Conservation (phyloP, 2,113 vertebrate genomes). For the Shinisaurus crocodilurus region DNA sequence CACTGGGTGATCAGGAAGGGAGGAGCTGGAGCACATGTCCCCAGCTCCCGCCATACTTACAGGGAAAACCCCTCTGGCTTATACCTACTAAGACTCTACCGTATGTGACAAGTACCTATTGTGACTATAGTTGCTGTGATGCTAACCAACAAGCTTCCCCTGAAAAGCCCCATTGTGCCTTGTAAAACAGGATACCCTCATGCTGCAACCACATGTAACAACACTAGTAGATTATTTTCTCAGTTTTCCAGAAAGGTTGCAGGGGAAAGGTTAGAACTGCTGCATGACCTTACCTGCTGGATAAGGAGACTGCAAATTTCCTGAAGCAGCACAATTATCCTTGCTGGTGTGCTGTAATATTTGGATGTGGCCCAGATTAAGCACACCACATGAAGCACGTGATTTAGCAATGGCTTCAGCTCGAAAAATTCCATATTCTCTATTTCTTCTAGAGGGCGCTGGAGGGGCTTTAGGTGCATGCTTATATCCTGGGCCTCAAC, state of each 20-base stretch:
- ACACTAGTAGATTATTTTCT: background rate
- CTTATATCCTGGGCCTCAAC: conserved; percentile 86
- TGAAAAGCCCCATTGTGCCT: background rate
- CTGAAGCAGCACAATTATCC: conserved; percentile 87
- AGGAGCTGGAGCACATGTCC: too few relatives aligned
- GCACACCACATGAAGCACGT: conserved; percentile 88
- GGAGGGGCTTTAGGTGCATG: conserved; percentile 82
- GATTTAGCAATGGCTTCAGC: conserved; percentile 78
- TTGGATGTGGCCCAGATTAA: conserved; percentile 87
- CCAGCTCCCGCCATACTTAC: too few relatives aligned
- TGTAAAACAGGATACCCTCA: background rate
- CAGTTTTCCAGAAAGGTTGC: background rate
- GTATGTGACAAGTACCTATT: too few relatives aligned
- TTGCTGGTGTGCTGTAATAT: conserved; percentile 80
- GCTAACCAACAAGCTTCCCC: background rate
- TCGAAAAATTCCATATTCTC: conserved; percentile 83
- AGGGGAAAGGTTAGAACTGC: background rate
- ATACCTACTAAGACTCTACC: too few relatives aligned
- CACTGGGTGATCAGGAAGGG: too few relatives aligned
- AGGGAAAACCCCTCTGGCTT: too few relatives aligned
- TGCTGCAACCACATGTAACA: background rate
- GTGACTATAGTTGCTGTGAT: too few relatives aligned
- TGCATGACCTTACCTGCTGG: conserved; percentile 81
- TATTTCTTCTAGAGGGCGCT: conserved; percentile 77
- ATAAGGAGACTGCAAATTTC: conserved; percentile 92